Conservation (phyloP, 2,113 vertebrate genomes). For the Plectropomus leopardus region DNA sequence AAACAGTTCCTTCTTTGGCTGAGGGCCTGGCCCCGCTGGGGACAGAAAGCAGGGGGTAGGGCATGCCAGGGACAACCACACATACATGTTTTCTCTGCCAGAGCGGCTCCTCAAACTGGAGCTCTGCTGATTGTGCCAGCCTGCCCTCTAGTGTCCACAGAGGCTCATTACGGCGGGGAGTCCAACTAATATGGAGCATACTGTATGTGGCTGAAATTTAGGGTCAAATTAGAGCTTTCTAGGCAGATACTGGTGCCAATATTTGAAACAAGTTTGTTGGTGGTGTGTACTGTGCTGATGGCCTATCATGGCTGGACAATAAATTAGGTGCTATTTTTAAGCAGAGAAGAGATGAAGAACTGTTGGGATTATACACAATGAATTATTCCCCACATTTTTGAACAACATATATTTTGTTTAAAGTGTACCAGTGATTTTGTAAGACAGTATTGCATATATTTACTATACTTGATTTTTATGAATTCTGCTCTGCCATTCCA, state of each 20-base stretch:
- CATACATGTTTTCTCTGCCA: neutral
- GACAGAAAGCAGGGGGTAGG: neutral
- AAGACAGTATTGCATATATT: too few relatives aligned
- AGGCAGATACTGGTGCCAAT: neutral
- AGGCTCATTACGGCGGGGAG: neutral
- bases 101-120: neutral
- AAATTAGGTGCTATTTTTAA: neutral
- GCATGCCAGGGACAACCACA: slow-evolving; percentile 7
- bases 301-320: neutral
- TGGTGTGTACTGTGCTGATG: neutral
- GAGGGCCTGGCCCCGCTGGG: slow-evolving; percentile 19
- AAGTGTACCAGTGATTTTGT: too few relatives aligned
- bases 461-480: too few relatives aligned
- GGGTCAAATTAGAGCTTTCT: neutral
- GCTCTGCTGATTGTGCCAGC: slow-evolving; percentile 33
- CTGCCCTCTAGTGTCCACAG: slow-evolving; percentile 59
- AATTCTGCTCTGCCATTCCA: too few relatives aligned
- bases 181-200: too few relatives aligned
- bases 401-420: too few relatives aligned
- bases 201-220: neutral
- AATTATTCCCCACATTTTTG: too few relatives aligned
- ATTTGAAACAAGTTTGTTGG: neutral
- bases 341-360: neutral
- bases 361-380: neutral
- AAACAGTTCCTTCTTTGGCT: slow-evolving; percentile 54